phyloP scores from a whole-genome alignment of 2,888 invertebrate species.

The Eulithis testata region DNA sequence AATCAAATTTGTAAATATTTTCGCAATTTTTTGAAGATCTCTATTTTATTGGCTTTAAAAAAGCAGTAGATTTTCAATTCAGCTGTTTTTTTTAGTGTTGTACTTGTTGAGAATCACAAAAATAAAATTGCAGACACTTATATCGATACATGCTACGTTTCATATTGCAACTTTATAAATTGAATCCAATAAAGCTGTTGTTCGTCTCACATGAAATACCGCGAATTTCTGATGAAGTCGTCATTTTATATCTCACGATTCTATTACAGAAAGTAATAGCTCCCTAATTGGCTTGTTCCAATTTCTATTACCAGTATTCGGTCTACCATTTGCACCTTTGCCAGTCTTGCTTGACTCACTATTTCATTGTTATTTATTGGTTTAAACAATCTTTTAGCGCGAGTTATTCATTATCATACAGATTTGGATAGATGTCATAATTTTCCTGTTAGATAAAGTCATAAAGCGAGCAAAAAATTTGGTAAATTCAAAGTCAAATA shows the following conservation, averaged over 20 bases:
- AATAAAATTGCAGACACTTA: too few relatives aligned
- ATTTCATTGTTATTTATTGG: too few relatives aligned
- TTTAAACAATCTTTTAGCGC: neutral
- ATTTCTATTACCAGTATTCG: constrained; percentile 37
- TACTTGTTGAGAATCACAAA: too few relatives aligned
- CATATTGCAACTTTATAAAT: constrained; percentile 9
- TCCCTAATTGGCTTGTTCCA: constrained; percentile 46
- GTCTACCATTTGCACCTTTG: constrained; percentile 10
- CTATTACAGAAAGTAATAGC: constrained; percentile 38
- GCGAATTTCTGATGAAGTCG: constrained; percentile 32
- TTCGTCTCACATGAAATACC: constrained; percentile 20
- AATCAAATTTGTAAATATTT: neutral
- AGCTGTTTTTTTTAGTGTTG: too few relatives aligned
- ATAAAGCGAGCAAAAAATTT: neutral
- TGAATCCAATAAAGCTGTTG: constrained; percentile 19
- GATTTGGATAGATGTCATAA: too few relatives aligned
- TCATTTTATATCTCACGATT: constrained; percentile 50
- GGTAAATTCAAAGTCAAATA: neutral
- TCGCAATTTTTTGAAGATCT: too few relatives aligned
- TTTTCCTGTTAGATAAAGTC: too few relatives aligned
- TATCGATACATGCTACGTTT: neutral
- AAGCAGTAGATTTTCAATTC: too few relatives aligned
- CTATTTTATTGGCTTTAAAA: too few relatives aligned
- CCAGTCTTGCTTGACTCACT: constrained; percentile 1
- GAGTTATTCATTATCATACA: neutral